Percentiles rank a stretch among this genome's conserved stretches.
Evolutionary conservation across 2,113 vertebrate genomes (phyloP).

Genomic region (Falcunculus frontatus): DNA sequence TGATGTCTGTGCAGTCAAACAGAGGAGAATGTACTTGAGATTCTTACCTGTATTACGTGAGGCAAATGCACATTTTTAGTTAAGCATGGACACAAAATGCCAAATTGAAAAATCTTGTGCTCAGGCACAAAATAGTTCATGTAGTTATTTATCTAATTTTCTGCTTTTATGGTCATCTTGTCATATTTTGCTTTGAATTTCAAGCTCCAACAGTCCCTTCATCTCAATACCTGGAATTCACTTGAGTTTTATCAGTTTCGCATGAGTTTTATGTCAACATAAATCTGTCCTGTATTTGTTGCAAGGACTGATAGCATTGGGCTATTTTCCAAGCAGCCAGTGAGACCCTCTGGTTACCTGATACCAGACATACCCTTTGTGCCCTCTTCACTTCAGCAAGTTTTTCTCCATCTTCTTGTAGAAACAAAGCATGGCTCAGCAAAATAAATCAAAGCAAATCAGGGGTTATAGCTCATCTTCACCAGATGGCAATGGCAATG

Average conservation of each 20-base stretch:
- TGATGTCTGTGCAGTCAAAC: neutral
- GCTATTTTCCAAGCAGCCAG: neutral
- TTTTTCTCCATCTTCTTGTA: neutral
- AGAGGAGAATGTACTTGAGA: neutral
- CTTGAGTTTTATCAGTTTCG: neutral
- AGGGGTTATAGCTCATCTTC: neutral
- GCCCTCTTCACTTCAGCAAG: neutral
- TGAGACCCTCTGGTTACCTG: neutral
- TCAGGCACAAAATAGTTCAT: neutral
- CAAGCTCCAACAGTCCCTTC: neutral
- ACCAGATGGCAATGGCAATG: accelerated
- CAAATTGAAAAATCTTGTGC: neutral
- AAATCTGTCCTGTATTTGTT: neutral
- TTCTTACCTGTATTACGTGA: neutral
- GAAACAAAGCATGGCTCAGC: neutral
- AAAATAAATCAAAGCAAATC: neutral
- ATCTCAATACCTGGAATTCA: neutral
- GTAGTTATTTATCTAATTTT: neutral
- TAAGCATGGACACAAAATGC: neutral
- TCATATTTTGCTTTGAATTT: neutral
- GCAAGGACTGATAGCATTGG: neutral
- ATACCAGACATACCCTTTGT: neutral
- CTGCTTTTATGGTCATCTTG: neutral
- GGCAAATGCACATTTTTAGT: neutral
- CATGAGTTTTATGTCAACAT: neutral